Base-by-base conservation (phyloP, 2,797 vertebrate genomes). In the Xerus rutilus region DNA sequence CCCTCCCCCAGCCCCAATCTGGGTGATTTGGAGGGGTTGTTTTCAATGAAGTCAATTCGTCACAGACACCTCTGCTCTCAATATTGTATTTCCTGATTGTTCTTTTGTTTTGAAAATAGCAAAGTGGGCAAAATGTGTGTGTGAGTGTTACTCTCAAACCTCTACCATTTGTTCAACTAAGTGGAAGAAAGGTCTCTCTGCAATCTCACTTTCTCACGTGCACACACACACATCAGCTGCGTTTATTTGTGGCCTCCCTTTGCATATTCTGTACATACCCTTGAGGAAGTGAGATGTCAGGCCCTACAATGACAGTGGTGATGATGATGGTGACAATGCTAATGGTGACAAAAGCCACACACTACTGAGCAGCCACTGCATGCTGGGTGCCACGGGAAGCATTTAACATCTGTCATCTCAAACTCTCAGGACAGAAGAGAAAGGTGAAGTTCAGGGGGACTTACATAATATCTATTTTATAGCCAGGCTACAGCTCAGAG, bases 31-130 rank as follows among this genome's bases (percentile, higher is more conserved):
- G 28, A 5, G 45, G 32, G 23, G 54, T 39, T 94, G 78, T 94
- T 96, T 97, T 89, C 94, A 95, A 81, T 97, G 93, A 97, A 96
- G 84, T 30, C 88, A 86, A 93, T 93, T 92, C 97, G 92, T 95
- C 93, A 92, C 15, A 90, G 77, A 93, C 52, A 93, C 89, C 78
- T 93, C 69, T 97, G 59, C 70, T 95, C 62, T 97, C 35, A 35
- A 52, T 70, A 67, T 81, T 52, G 8, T 70, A 76, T 62, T 90
- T 96, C 94, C 28, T 78, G 52, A 73, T 94, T 89, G 90, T 54
- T 91, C 89, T 88, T 88, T 87, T 83, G 49, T 93, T 96, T 95
- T 87, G 67, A 96, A 96, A 94, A 92, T 18, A 77, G 28, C 45
- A n/a, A 94, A 87, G 62, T 74, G 39, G 64, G 69, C 0, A 52